phyloP scores from a whole-genome alignment of 2,888 invertebrate genomes.

The Mythimna lalbum region DNA sequence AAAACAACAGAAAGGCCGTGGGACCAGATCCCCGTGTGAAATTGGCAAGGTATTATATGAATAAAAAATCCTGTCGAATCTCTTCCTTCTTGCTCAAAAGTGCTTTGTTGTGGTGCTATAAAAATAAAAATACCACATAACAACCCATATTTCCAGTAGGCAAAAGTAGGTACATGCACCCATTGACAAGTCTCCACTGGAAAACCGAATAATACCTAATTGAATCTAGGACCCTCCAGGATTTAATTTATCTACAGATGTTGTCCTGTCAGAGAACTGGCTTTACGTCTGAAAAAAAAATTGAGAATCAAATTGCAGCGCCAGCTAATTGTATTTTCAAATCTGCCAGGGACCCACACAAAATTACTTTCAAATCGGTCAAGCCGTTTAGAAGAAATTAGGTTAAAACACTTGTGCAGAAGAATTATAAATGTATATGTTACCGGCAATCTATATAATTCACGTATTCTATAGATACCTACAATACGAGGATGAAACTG shows the following conservation, averaged over 20 bases:
- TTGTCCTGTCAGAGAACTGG: not conserved
- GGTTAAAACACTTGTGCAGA: too few relatives aligned
- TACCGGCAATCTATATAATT: too few relatives aligned
- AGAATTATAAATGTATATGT: too few relatives aligned
- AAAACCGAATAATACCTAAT: not conserved
- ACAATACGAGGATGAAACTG: too few relatives aligned
- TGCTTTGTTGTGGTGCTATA: not conserved
- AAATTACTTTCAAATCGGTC: too few relatives aligned
- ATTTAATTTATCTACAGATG: not conserved
- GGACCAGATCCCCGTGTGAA: constrained; percentile 10
- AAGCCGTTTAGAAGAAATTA: too few relatives aligned
- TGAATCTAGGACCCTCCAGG: not conserved
- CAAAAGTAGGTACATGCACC: not conserved
- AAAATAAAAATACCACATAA: constrained; percentile 2
- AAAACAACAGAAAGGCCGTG: constrained; percentile 19
- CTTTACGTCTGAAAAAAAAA: too few relatives aligned
- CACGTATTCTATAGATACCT: too few relatives aligned
- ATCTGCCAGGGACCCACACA: too few relatives aligned
- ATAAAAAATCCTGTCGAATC: constrained; percentile 13
- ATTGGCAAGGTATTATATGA: constrained; percentile 40
- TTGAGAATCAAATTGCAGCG: too few relatives aligned
- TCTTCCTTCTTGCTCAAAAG: constrained; percentile 1
- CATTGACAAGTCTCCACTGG: not conserved
- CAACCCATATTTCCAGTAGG: too few relatives aligned
- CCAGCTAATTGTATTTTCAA: too few relatives aligned